Conservation (phyloP, 2,113 vertebrate genomes). For the Sapayoa aenigma region DNA sequence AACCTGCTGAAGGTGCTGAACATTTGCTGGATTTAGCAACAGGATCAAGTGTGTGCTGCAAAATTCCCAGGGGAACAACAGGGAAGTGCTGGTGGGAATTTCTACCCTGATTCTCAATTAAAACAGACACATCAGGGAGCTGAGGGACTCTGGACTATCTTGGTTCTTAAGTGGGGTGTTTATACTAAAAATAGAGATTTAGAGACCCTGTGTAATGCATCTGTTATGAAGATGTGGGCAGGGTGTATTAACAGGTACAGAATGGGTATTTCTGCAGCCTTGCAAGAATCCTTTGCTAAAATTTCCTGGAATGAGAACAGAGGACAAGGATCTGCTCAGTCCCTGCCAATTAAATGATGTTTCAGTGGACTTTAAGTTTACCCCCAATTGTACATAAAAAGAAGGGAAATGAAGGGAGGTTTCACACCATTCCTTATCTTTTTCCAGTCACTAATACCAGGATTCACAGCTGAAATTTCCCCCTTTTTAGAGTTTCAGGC, state of each 20-base stretch:
- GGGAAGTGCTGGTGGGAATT: background rate
- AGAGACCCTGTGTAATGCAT: background rate
- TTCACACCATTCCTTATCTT: background rate
- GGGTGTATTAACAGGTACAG: background rate
- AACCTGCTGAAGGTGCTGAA: background rate
- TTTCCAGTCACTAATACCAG: background rate
- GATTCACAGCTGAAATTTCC: background rate
- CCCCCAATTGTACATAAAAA: accelerated
- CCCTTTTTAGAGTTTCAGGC: background rate
- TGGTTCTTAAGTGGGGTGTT: background rate
- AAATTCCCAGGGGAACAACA: background rate
- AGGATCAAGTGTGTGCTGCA: background rate
- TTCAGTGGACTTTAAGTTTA: background rate
- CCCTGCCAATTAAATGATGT: background rate
- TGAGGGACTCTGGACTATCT: background rate
- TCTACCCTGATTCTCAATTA: background rate
- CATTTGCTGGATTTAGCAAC: background rate
- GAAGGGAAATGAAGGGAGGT: background rate
- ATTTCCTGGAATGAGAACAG: background rate
- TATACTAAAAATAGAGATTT: background rate
- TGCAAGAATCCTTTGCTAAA: background rate
- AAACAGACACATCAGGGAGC: accelerated
- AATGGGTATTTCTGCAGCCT: background rate
- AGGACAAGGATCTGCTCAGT: background rate
- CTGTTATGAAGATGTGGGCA: background rate